Percentiles rank a stretch among this genome's conserved stretches.
Conservation (phyloP, 2,797 vertebrate genomes). For the Hoplostethus mediterraneus region DNA sequence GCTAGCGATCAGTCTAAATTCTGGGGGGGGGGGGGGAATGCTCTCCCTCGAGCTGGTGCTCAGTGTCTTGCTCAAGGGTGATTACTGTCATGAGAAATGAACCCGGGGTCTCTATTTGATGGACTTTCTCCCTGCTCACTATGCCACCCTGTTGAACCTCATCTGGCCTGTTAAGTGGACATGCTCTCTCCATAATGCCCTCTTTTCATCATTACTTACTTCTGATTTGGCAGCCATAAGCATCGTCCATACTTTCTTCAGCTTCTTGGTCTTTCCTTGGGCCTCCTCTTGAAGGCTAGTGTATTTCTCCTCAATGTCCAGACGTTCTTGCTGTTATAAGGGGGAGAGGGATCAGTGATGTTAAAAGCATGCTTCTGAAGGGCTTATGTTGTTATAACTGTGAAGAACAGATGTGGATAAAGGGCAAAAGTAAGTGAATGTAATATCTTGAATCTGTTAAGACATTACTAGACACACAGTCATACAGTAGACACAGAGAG, state of each 20-base stretch:
- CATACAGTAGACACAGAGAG: too few relatives aligned
- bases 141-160: neutral
- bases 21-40: too few relatives aligned
- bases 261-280: constrained; percentile 98
- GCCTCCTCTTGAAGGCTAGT: constrained; percentile 98
- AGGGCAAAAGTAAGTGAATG: neutral
- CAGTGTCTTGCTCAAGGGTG: too few relatives aligned
- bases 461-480: neutral
- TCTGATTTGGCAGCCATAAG: constrained; percentile 99
- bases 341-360: constrained; percentile 4
- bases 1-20: neutral
- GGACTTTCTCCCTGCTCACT: neutral
- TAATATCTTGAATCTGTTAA: too few relatives aligned
- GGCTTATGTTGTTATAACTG: neutral
- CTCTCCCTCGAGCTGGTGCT: too few relatives aligned
- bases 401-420: neutral
- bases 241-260: constrained; percentile 99
- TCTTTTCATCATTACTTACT: constrained; percentile 76
- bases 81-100: neutral
- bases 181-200: neutral
- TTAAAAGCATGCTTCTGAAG: neutral
- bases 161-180: neutral
- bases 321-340: constrained; percentile 93
- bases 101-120: neutral
- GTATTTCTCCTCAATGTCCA: constrained; percentile 99